phyloP scores from a whole-genome alignment of 1,140 invertebrate species.

The Diplogasteroides magnus region DNA sequence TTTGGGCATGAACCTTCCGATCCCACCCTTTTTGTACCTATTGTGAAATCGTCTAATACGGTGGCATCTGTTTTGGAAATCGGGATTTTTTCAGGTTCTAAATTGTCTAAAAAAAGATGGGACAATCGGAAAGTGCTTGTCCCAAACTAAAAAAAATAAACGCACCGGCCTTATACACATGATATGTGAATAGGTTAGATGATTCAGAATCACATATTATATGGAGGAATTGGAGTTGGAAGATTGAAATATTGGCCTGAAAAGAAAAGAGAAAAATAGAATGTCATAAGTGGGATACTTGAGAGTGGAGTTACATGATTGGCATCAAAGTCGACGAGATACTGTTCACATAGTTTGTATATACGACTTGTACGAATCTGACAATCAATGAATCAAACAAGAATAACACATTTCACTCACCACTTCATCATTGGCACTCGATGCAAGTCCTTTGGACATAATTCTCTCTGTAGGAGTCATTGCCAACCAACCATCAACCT shows the following conservation, averaged over 20 bases:
- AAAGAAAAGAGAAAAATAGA: not conserved
- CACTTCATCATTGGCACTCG: not conserved
- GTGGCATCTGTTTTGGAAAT: too few species aligned
- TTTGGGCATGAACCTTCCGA: too few species aligned
- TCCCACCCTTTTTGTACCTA: too few species aligned
- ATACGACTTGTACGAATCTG: not conserved
- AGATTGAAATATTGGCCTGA: not conserved
- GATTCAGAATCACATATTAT: not conserved
- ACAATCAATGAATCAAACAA: not conserved
- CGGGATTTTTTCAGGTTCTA: too few species aligned
- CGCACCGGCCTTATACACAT: too few species aligned
- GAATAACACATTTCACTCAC: not conserved
- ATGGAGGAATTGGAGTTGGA: not conserved
- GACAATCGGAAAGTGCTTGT: too few species aligned
- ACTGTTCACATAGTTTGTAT: constrained; percentile 25
- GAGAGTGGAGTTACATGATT: constrained; percentile 63
- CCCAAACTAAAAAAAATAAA: too few species aligned
- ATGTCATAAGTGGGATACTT: not conserved
- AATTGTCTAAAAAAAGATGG: too few species aligned
- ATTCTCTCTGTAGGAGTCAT: not conserved
- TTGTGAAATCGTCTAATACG: too few species aligned
- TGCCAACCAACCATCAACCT: not conserved
- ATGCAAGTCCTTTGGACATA: not conserved
- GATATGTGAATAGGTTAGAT: too few species aligned
- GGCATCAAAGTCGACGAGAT: constrained; percentile 60